These are phyloP conservation scores for Netelia melanura DNA, from an alignment of 2,888 invertebrate species.

Conservation along the genomic window DNA sequence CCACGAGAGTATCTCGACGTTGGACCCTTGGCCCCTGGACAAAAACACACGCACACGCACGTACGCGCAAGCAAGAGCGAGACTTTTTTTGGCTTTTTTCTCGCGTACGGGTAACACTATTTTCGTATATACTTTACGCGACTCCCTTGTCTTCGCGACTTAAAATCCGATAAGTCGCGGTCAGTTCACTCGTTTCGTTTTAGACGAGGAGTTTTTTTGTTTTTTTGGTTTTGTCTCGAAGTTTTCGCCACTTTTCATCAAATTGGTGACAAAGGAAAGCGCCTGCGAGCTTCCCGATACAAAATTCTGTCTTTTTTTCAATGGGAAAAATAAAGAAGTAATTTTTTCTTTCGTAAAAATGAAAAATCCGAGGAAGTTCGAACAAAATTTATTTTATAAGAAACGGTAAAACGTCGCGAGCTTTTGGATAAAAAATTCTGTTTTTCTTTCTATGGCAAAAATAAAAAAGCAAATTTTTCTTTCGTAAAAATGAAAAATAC, in stretches of 20 bases:
- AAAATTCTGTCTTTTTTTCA: too few relatives aligned
- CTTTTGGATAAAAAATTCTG: too few relatives aligned
- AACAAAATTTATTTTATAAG: too few relatives aligned
- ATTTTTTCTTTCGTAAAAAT: too few relatives aligned
- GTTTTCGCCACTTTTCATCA: constrained; percentile 24
- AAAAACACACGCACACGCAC: not conserved
- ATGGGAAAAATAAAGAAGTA: too few relatives aligned
- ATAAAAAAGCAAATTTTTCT: too few relatives aligned
- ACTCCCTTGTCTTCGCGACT: constrained; percentile 55
- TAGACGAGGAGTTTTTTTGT: not conserved
- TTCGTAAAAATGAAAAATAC: too few relatives aligned
- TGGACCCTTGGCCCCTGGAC: constrained; percentile 2
- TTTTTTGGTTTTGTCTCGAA: not conserved
- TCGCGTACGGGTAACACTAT: constrained; percentile 49
- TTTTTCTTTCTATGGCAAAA: too few relatives aligned
- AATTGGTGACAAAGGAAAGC: not conserved
- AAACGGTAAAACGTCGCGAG: too few relatives aligned
- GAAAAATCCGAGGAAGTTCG: too few relatives aligned
- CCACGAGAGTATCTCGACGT: constrained; percentile 55
- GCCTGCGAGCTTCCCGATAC: not conserved
- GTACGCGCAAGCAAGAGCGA: not conserved
- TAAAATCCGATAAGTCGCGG: constrained; percentile 70
- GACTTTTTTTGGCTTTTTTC: constrained; percentile 60
- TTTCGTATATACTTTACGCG: constrained; percentile 45
- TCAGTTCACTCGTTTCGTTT: constrained; percentile 61